Base-by-base conservation (phyloP, 2,888 invertebrate genomes). In the Metalampra italica region DNA sequence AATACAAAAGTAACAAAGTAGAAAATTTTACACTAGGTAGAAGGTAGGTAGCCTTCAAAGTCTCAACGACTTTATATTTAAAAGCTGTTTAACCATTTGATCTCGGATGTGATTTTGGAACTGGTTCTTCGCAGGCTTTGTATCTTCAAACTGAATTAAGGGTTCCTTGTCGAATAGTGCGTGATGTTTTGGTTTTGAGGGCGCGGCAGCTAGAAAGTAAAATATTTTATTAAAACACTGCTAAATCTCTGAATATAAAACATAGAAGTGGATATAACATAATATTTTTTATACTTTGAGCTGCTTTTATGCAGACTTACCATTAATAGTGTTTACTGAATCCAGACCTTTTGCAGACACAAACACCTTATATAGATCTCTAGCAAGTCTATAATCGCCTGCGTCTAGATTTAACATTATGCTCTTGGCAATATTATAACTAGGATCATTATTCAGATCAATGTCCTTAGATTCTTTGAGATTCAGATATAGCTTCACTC, bases 301-400 rank as follows among this genome's bases (percentile, higher is more conserved):
- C n/a, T n/a, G n/a, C n/a, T n/a, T n/a, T 3, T 22, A 3, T 22
- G 22, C 22, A 32, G 3, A 34, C 29, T 30, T 12, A 42, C 42
- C 42, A 34, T 14, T 43, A 15, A 14, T 29, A 29, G 9, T 39
- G 14, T 39, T 42, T 29, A n/a, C 41, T 12, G 7, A 11, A 8
- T 29, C 29, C n/a, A 12, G n/a, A 8, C 7, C 13, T 11, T 43
- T 43, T 4, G 43, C 36, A 15, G 38, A 22, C 7, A 74, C 52
- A 45, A 87, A 75, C 14, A 78, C 58, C 54, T 75, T 79, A 41
- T 75, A 88, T 15, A 88, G 50, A 50, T 87, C 81, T 49, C 72
- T 74, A 0, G 86, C 88, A 9, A 86, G 54, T 36, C 57, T 59
- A 48, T 65, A 52, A 53, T 82, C 80, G 0, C 82, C 83, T 29